Evolutionary conservation across 2,888 invertebrate species (phyloP).

Genomic region (Aphodius granarius): DNA sequence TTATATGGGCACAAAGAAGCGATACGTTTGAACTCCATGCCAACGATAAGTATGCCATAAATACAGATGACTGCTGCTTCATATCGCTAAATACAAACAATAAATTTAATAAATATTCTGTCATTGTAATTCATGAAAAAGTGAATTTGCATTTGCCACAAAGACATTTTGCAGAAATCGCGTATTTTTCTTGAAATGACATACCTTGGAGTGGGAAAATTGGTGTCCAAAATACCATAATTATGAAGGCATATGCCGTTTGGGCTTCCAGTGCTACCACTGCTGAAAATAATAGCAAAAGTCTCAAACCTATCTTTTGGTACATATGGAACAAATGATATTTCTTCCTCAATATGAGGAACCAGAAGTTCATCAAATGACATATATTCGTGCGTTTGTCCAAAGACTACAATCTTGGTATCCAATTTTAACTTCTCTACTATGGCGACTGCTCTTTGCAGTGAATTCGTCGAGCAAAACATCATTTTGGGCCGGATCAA

Average conservation of each 20-base stretch:
- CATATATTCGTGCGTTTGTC: constrained; percentile 25
- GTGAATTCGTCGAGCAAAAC: constrained; percentile 26
- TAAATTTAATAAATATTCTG: not conserved
- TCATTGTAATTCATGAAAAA: not conserved
- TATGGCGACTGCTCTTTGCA: constrained; percentile 18
- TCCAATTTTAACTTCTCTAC: constrained; percentile 23
- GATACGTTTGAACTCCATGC: not conserved
- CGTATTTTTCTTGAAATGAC: too few species aligned
- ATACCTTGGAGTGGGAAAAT: not conserved
- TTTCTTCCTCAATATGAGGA: constrained; percentile 23
- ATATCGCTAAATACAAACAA: not conserved
- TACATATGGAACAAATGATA: constrained; percentile 25
- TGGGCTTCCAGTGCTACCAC: constrained; percentile 38
- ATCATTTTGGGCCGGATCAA: constrained; percentile 32
- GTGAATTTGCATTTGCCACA: not conserved
- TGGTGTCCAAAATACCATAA: not conserved
- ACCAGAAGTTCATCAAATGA: constrained; percentile 24
- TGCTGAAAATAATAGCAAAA: constrained; percentile 37
- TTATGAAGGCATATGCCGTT: constrained; percentile 39
- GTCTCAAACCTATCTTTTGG: constrained; percentile 24
- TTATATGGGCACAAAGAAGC: not conserved
- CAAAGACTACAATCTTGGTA: constrained; percentile 30
- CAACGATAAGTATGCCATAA: not conserved
- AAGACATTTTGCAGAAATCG: too few species aligned
- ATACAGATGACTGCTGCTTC: not conserved